Conservation (phyloP, 2,113 vertebrate species). For the Cyphomyrus plagiostoma region DNA sequence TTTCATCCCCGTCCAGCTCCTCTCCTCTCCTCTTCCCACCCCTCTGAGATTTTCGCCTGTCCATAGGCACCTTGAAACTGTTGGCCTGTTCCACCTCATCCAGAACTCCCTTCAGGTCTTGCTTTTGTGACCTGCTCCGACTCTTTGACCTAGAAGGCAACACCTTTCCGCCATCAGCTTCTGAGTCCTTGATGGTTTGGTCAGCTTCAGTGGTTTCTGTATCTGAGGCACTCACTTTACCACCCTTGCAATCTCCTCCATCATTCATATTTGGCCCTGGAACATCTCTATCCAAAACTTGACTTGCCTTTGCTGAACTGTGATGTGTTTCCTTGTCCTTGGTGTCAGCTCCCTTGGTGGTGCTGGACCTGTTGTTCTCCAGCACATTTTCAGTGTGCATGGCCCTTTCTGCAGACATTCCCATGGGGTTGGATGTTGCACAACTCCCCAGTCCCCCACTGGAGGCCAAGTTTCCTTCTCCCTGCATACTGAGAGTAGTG, state of each 20-base stretch:
- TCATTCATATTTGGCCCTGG: slow-evolving; percentile 11
- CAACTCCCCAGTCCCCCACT: slow-evolving; percentile 31
- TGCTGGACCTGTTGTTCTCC: slow-evolving; percentile 1
- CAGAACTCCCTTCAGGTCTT: slow-evolving; percentile 22
- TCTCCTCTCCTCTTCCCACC: not conserved
- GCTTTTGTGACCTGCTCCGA: slow-evolving; percentile 32
- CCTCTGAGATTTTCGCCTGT: not conserved
- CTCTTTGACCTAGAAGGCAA: slow-evolving; percentile 17
- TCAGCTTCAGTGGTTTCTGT: not conserved
- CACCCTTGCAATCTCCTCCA: slow-evolving; percentile 25
- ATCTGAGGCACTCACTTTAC: slow-evolving; percentile 20
- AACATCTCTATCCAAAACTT: not conserved
- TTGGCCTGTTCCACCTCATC: not conserved
- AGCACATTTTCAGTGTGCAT: not conserved
- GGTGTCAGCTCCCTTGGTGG: slow-evolving; percentile 42
- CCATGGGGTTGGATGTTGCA: slow-evolving; percentile 8
- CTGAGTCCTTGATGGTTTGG: not conserved
- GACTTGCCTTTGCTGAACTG: not conserved
- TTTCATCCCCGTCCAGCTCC: slow-evolving; percentile 5
- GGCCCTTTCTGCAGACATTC: not conserved
- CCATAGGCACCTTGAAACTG: slow-evolving; percentile 18
- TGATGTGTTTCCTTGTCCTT: not conserved
- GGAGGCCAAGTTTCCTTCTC: not conserved
- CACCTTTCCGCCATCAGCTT: not conserved
- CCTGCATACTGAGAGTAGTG: slow-evolving; percentile 16